Base-by-base conservation (phyloP, 2,113 vertebrate species). In the Oryzias woworae region DNA sequence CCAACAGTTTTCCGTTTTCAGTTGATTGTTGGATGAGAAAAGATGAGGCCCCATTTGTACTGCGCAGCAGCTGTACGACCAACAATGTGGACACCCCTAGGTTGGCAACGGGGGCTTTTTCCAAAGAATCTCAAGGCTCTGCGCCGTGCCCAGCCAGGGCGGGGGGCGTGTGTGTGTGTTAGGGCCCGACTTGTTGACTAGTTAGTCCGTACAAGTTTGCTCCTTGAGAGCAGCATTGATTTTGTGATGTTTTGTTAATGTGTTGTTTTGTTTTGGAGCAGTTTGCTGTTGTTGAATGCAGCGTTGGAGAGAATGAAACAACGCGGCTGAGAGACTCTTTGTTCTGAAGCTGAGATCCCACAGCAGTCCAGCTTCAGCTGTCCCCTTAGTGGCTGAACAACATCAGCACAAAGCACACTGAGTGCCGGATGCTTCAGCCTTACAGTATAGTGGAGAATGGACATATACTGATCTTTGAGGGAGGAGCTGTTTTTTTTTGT, bases 141-240 rank as follows among this genome's bases (percentile, higher is more conserved):
- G 92, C 84, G 61, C 28, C 1, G 36, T 61, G 82, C 90, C 90
- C 71, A 60, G 81, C 75, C 70, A 24, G 18, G 31, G 15, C 48
- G 3, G 13, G n/a, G 5, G 44, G 31, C 8, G 10, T 36, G 53
- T 31, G 15, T 28, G 26, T 20, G 20, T 18, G 20, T 17, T 3
- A 20, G 78, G 50, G 73, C 83, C 80, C 86, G 88, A 92, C 92
- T 91, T 92, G 91, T 92, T 92, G 90, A 87, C 84, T 85, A 62
- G 75, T 58, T 62, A 72, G 58, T 79, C 63, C 60, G 51, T 67
- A 70, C 24, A 55, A 65, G 66, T 69, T 64, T 73, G 79, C 71
- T 63, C 60, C 48, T 44, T 52, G 50, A 43, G 70, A 56, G 51
- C 58, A 42, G 14, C n/a, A 51, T 45, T 31, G 31, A 68, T 73